phyloP scores from a whole-genome alignment of 2,113 vertebrate species.

The Chloropsis hardwickii region DNA sequence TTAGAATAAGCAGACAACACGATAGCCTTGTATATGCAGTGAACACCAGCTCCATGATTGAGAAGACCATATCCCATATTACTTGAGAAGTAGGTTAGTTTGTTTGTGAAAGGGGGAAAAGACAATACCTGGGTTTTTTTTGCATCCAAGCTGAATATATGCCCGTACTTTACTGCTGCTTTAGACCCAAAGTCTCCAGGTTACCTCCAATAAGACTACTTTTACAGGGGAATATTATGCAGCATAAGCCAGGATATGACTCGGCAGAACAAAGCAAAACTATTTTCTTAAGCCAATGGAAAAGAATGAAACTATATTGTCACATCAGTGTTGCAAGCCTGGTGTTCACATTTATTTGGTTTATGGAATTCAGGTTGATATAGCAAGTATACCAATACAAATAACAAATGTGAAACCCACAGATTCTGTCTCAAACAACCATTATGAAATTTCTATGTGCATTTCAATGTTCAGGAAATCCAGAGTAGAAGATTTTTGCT shows the following conservation, averaged over 20 bases:
- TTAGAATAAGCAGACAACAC: background rate
- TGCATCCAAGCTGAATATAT: background rate
- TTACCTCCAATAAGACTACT: background rate
- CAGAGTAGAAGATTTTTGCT: background rate
- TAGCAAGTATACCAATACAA: background rate
- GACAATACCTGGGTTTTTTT: accelerated
- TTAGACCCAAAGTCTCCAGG: background rate
- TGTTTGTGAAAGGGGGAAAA: background rate
- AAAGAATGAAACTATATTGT: background rate
- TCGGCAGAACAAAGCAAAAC: background rate
- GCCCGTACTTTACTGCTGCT: background rate
- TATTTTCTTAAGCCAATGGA: background rate
- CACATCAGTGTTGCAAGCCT: background rate
- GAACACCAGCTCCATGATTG: background rate
- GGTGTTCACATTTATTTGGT: background rate
- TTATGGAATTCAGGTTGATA: background rate
- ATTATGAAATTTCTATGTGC: background rate
- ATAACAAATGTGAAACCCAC: background rate
- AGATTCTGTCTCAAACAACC: background rate
- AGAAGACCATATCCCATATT: background rate
- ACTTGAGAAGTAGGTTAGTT: background rate
- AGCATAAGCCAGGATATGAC: background rate
- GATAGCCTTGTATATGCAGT: background rate
- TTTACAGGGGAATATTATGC: background rate
- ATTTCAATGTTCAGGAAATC: background rate